Evolutionary conservation across 1,140 invertebrate species (phyloP), one percentile per base, ranked within the genome.

Genomic region (Samia ricini): DNA sequence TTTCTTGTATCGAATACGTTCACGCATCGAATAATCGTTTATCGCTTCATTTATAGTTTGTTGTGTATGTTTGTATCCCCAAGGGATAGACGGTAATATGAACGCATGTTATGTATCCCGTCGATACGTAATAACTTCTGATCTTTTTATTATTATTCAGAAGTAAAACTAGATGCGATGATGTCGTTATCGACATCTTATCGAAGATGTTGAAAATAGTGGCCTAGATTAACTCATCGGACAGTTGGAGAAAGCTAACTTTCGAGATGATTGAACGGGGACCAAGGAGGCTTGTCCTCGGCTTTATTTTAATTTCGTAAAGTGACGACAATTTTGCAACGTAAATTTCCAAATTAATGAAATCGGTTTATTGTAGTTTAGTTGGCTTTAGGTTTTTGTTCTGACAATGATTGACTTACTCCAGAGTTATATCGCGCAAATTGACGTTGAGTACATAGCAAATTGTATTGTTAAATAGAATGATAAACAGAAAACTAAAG

Each of bases 291-390:
- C 82, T 85, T 80, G 77, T 52, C 79, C 74, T 71, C 73, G 72
- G 79, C 78, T 85, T 85, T 81, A 88, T 88, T 89, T 90, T 90
- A 90, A 90, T 90, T 88, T 88, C 76, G 75, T 81, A 82, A 88
- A 90, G 88, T 90, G 84, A 80, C 77, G 84, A 80, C 77, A 81
- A 77, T 81, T 85, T 86, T 83, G 82, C 80, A 81, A 85, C 76
- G 69, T 83, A 79, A 77, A 77, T 69, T 76, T 67, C 71, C 77
- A 75, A 74, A 72, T 68, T 70, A 81, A 74, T 71, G 69, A 73
- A 77, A 71, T 73, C 64, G 68, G 4, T 69, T 71, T 15, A 63
- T 64, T 69, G 62, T 73, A 70, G 74, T 73, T 69, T 73, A 70
- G 74, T 73, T 69, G 69, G 69, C 48, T 78, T 77, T 77, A 4